phyloP scores from a whole-genome alignment of 2,888 invertebrate species.

The Oithona nana region DNA sequence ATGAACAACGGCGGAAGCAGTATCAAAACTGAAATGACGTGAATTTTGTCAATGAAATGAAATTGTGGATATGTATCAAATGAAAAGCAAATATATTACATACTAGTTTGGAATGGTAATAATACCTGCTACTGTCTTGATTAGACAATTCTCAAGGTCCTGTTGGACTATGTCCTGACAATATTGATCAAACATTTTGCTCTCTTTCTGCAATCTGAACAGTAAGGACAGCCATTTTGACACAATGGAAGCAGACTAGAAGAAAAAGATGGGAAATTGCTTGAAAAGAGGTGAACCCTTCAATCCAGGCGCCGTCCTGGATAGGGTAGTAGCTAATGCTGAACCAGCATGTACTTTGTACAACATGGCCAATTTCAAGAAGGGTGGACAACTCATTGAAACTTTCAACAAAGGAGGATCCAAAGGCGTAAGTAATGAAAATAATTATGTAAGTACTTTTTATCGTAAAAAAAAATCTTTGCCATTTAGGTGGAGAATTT shows the following conservation, averaged over 20 bases:
- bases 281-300: not conserved
- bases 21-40: no score
- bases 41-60: no score
- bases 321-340: conserved; percentile 54
- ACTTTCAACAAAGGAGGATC: conserved; percentile 59
- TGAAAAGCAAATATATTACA: no score
- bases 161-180: no score
- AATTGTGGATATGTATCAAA: no score
- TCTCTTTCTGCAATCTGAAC: no score
- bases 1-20: no score
- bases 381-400: conserved; percentile 30
- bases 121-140: no score
- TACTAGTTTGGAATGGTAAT: no score
- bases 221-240: conserved; percentile 1
- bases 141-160: no score
- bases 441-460: conserved; percentile 2
- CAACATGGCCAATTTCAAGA: conserved; percentile 67
- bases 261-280: conserved; percentile 5
- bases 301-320: conserved; percentile 52
- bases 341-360: conserved; percentile 71
- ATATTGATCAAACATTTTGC: no score
- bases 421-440: conserved; percentile 41
- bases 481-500: conserved; percentile 40
- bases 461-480: not conserved
- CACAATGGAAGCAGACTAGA: not conserved